Percentiles rank a stretch among this genome's conserved stretches.
phyloP scores from a whole-genome alignment of 2,797 vertebrate genomes.

The Sebastes vulpes region DNA sequence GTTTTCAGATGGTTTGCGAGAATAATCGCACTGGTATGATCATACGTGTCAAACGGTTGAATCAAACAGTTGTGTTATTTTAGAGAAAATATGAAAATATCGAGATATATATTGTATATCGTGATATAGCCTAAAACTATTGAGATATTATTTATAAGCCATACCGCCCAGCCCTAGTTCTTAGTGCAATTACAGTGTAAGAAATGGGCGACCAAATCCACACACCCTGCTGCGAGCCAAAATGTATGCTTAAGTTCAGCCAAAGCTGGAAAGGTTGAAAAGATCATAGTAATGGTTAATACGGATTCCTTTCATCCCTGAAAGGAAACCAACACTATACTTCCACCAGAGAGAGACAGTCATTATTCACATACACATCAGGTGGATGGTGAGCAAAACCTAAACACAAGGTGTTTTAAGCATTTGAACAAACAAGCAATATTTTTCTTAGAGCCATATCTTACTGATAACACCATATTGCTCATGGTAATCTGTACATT shows the following conservation, averaged over 20 bases:
- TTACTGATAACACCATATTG: neutral
- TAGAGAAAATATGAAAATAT: no score
- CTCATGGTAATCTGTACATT: neutral
- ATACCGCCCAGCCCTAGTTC: neutral
- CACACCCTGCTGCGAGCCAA: neutral
- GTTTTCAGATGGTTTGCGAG: no score
- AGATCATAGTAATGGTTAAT: neutral
- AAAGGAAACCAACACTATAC: neutral
- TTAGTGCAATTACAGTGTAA: neutral
- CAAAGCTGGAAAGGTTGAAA: neutral
- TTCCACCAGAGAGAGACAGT: neutral
- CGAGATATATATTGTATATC: no score
- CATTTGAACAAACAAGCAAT: neutral
- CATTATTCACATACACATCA: neutral
- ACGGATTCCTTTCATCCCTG: neutral
- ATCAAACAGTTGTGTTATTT: no score
- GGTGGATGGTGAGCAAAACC: neutral
- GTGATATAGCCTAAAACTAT: no score
- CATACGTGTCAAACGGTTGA: no score
- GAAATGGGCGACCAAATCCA: neutral
- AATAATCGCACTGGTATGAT: no score
- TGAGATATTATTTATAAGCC: no score
- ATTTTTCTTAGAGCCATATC: neutral
- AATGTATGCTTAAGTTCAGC: neutral
- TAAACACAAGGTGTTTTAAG: neutral